Evolutionary conservation across 2,888 invertebrate genomes (phyloP).

Genomic region (Lasius fuliginosus): DNA sequence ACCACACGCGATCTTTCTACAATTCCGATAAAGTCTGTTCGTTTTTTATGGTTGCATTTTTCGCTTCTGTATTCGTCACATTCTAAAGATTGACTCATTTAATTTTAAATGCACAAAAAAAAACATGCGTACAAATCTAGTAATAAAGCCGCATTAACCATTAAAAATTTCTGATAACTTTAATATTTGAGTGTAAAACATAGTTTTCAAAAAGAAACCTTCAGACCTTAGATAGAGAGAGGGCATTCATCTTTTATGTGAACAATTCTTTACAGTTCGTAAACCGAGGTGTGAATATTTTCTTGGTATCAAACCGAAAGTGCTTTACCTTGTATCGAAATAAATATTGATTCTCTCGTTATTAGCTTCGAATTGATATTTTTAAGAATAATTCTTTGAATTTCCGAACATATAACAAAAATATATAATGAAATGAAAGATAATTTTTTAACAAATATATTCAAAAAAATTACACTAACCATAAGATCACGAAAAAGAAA

Average conservation of each 20-base stretch:
- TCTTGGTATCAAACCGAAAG: neutral
- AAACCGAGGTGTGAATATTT: slow-evolving; percentile 13
- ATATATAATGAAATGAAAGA: neutral
- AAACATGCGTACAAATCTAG: neutral
- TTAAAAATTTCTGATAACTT: neutral
- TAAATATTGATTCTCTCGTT: neutral
- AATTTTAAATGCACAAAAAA: slow-evolving; percentile 1
- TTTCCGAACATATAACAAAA: neutral
- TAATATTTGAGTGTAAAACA: neutral
- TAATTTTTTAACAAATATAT: neutral
- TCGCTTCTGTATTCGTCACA: neutral
- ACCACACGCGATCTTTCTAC: neutral
- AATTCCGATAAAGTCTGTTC: neutral
- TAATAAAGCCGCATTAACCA: neutral
- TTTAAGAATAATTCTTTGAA: neutral
- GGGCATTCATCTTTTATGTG: neutral
- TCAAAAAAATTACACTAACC: neutral
- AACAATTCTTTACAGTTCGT: neutral
- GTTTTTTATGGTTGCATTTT: neutral
- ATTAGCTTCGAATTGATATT: neutral
- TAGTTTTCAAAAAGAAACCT: neutral
- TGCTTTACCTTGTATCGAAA: neutral
- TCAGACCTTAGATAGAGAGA: neutral
- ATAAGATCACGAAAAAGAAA: neutral
- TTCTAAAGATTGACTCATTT: neutral